A percentile compares a stretch with the other conserved stretches of the same genome.
These are phyloP conservation scores for Ennomos erosarius DNA, from an alignment of 2,888 invertebrate species.

Conservation along the genomic window DNA sequence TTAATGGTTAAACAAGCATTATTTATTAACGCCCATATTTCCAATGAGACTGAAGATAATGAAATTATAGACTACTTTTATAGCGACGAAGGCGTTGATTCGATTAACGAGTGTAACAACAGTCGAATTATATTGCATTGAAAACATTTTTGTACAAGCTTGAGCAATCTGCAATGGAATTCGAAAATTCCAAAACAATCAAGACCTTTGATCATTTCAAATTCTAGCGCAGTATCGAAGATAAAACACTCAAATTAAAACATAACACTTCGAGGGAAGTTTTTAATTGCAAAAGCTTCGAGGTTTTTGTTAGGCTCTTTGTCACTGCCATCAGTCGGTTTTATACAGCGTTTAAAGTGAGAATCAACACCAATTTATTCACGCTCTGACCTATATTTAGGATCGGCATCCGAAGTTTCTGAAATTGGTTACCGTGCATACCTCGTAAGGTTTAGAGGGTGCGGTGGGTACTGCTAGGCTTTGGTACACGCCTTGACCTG, in stretches of 20 bases:
- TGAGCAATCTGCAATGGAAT: not conserved
- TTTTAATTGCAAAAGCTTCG: constrained; percentile 32
- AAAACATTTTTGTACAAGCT: no score
- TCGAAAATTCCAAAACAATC: constrained; percentile 12
- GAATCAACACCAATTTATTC: constrained; percentile 40
- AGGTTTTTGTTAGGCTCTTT: constrained; percentile 22
- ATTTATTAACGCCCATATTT: constrained; percentile 28
- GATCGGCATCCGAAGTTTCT: constrained; percentile 22
- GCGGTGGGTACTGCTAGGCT: constrained; percentile 9
- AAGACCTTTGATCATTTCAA: constrained; percentile 13
- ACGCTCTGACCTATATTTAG: constrained; percentile 38
- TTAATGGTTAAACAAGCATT: constrained; percentile 27
- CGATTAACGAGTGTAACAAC: no score
- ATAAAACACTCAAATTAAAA: constrained; percentile 32
- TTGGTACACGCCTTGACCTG: constrained; percentile 38
- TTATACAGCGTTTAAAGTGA: constrained; percentile 32
- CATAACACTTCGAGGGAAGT: constrained; percentile 28
- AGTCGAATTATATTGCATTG: no score
- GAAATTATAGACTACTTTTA: constrained; percentile 17
- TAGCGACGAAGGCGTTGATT: not conserved
- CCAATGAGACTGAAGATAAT: constrained; percentile 32
- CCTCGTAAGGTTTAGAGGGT: constrained; percentile 25
- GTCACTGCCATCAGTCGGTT: constrained; percentile 29
- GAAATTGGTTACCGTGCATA: constrained; percentile 27
- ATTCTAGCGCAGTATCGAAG: constrained; percentile 15